Evolutionary conservation across 2,888 invertebrate genomes (phyloP), one percentile per base, ranked within the genome.

Genomic region (Microctonus aethiopoides): DNA sequence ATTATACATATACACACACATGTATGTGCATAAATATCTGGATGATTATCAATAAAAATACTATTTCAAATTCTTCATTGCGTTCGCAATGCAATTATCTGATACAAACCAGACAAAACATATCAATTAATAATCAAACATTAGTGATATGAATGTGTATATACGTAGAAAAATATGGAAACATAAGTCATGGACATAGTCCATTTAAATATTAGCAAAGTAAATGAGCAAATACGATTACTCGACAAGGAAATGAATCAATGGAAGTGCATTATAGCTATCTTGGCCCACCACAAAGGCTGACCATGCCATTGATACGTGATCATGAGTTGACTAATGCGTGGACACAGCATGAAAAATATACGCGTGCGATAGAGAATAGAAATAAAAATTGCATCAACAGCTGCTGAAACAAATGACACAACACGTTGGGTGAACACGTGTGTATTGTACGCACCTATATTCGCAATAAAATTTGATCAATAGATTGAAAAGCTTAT

Each of bases 271-370:
- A 61, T 54, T 52, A 66, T 9, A 26, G 52, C 60, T 66, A 65
- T 52, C 62, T 62, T 52, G 26, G 39, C 36, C 52, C 32, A 59
- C 26, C 36, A 54, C 41, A 56, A 41, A 56, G 56, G 20, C 29
- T 62, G 39, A 22, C 39, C 77, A 79, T 76, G 77, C 73, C 36
- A 39, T 62, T 32, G 46, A 41, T 72, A 73, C 79, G 79, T 80
- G 79, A 75, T 66, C 46, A 67, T 68, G 65, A 65, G 68, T 72
- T 51, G 71, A 59, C 65, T 36, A 61, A 72, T 60, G 71, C 76
- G 71, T 79, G 79, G 72, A 57, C 72, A 61, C 57, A 64, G 73
- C 74, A 74, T 75, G 77, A 54, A 69, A 74, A 68, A 9, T 29
- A 6, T 46, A 0, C 1, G 46, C 46, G 1, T 24, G 46, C 29